These are phyloP conservation scores for Amyelois transitella DNA, from an alignment of 1,140 invertebrate genomes.

Conservation along the genomic window DNA sequence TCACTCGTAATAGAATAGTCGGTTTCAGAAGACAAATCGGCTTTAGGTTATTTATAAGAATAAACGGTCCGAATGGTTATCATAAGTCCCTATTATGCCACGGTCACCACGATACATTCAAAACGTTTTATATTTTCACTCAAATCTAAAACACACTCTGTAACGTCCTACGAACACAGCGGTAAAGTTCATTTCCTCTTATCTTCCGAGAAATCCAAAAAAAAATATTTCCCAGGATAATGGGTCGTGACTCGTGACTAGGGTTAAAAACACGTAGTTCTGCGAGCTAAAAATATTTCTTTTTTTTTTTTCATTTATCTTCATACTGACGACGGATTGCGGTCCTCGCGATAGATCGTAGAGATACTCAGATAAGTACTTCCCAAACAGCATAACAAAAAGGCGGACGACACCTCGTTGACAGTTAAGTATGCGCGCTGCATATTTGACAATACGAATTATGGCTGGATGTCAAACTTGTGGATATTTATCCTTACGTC, in stretches of 20 bases:
- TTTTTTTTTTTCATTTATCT: conserved; percentile 36
- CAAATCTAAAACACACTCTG: conserved; percentile 17
- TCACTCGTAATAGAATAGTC: too few relatives aligned
- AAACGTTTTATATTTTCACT: conserved; percentile 2
- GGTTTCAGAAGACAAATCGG: too few relatives aligned
- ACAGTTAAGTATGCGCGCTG: conserved; percentile 37
- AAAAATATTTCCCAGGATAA: conserved; percentile 39
- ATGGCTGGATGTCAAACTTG: not conserved
- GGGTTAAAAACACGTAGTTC: conserved; percentile 33
- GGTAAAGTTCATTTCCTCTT: conserved; percentile 25
- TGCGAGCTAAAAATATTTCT: conserved; percentile 29
- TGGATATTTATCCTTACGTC: not conserved
- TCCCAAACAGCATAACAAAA: conserved; percentile 38
- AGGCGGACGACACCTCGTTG: conserved; percentile 23
- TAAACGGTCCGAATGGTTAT: too few relatives aligned
- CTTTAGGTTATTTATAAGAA: too few relatives aligned
- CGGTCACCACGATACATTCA: conserved; percentile 1
- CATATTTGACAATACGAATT: conserved; percentile 7
- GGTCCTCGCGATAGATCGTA: conserved; percentile 17
- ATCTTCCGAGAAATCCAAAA: conserved; percentile 37
- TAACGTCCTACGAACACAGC: conserved; percentile 21
- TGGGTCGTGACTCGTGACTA: conserved; percentile 39
- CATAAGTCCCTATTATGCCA: too few relatives aligned
- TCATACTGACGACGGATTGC: not conserved
- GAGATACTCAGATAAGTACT: conserved; percentile 35